A percentile compares a stretch with the other conserved stretches of the same genome.
Conservation (phyloP, 2,797 vertebrate species). For the Sus cebifrons region DNA sequence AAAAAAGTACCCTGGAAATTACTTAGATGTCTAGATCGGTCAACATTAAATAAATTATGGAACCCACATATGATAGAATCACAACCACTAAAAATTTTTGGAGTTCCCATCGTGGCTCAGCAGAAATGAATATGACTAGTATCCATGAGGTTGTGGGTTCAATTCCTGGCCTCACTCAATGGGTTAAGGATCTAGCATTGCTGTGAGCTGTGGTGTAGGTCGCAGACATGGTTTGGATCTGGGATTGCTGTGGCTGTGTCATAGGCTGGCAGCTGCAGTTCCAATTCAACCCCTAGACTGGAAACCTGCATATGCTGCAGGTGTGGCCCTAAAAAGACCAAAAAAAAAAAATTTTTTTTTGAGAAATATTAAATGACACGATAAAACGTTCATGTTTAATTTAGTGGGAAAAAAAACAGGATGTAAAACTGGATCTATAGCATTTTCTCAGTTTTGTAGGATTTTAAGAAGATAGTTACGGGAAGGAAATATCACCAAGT, state of each 20-base stretch:
- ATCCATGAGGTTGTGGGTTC: too few species aligned
- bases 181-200: too few species aligned
- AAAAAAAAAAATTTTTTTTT: neutral
- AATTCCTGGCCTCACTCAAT: too few species aligned
- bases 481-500: neutral
- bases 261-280: too few species aligned
- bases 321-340: too few species aligned
- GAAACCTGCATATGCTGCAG: too few species aligned
- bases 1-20: conserved; percentile 12
- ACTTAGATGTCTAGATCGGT: neutral
- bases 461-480: neutral
- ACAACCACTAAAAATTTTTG: neutral
- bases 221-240: too few species aligned
- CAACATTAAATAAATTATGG: conserved; percentile 11
- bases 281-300: too few species aligned
- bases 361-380: neutral
- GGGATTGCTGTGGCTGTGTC: too few species aligned
- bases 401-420: neutral
- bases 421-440: neutral
- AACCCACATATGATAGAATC: neutral
- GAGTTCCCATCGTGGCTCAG: too few species aligned
- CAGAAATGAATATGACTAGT: too few species aligned
- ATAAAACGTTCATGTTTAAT: conserved; percentile 42
- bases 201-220: too few species aligned
- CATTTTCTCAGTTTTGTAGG: neutral